These are phyloP conservation scores for Pygmarrhopalites habei DNA, from an alignment of 1,140 invertebrate species.

Conservation along the genomic window DNA sequence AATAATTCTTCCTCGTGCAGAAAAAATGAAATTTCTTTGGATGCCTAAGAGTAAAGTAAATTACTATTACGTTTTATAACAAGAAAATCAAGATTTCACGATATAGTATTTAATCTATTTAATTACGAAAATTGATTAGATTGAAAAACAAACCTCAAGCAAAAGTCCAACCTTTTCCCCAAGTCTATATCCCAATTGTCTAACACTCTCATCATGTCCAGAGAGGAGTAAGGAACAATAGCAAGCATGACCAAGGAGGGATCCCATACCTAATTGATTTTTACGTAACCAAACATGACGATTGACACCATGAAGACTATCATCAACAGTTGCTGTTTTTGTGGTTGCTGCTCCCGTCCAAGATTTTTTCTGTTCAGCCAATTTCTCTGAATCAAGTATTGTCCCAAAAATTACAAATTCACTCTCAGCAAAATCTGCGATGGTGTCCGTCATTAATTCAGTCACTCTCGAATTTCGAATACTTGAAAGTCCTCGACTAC, in stretches of 20 bases:
- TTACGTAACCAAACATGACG: background rate
- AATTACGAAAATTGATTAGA: background rate
- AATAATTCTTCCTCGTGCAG: background rate
- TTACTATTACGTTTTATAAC: too few species aligned
- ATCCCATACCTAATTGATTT: background rate
- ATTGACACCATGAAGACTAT: background rate
- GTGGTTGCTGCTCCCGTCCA: too few species aligned
- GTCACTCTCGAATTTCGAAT: slow-evolving; percentile 19
- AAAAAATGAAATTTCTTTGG: background rate
- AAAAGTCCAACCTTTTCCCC: slow-evolving; percentile 1
- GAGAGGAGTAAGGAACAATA: background rate
- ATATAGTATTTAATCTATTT: background rate
- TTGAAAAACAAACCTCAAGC: background rate
- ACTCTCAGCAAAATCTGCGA: slow-evolving; percentile 20
- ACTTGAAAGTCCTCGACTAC: slow-evolving; percentile 10
- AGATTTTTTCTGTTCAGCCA: too few species aligned
- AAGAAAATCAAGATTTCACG: background rate
- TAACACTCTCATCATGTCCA: background rate
- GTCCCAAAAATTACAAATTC: slow-evolving; percentile 6
- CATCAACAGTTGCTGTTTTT: background rate
- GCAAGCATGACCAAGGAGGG: background rate
- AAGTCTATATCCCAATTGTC: background rate
- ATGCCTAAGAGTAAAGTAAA: background rate
- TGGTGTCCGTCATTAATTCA: slow-evolving; percentile 21
- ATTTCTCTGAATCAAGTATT: too few species aligned